Evolutionary conservation across 2,888 invertebrate species (phyloP).

Genomic region (Patella ulyssiponensis): DNA sequence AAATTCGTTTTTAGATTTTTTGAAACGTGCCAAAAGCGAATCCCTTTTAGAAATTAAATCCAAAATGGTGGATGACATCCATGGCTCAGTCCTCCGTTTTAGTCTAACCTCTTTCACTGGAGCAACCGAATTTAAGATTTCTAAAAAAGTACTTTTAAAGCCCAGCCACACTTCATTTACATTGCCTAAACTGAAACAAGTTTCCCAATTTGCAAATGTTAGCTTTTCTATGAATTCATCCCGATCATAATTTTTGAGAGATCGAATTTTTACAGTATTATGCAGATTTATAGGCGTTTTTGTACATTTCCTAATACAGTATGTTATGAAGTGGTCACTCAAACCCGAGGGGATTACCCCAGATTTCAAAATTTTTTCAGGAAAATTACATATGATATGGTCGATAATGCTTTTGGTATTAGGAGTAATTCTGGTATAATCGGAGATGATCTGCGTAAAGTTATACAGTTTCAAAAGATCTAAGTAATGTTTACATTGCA

Average conservation of each 20-base stretch:
- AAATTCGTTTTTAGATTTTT: no score
- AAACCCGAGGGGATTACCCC: background rate
- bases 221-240: background rate
- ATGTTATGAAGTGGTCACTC: background rate
- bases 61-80: no score
- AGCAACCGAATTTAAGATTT: no score
- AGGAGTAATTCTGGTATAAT: background rate
- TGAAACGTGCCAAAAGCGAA: no score
- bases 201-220: background rate
- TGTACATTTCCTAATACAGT: background rate
- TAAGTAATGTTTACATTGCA: background rate
- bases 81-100: no score
- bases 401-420: background rate
- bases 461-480: no score
- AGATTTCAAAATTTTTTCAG: background rate
- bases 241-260: background rate
- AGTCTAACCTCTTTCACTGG: no score
- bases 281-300: background rate
- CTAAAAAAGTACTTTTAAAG: no score
- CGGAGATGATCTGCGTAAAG: background rate
- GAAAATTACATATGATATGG: background rate
- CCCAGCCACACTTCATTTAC: no score
- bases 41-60: no score
- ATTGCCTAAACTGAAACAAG: no score
- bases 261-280: background rate